Evolutionary conservation across 2,888 invertebrate species (phyloP).

Genomic region (Hypercompe scribonia): DNA sequence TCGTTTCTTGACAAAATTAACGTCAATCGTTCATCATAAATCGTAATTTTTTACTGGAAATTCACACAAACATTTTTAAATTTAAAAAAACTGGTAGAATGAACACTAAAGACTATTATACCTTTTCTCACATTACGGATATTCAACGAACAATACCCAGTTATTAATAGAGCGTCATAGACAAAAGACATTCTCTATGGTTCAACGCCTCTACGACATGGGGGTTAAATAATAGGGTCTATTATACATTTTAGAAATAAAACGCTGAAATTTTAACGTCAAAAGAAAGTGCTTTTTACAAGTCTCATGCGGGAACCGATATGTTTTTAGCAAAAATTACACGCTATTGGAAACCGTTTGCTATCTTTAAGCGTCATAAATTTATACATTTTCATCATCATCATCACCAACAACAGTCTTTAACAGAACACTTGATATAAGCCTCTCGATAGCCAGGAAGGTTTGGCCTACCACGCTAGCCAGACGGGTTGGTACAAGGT

Average conservation of each 20-base stretch:
- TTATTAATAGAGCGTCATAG: slow-evolving; percentile 56
- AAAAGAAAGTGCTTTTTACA: background rate
- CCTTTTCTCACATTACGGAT: slow-evolving; percentile 33
- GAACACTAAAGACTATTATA: slow-evolving; percentile 26
- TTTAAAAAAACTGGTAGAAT: slow-evolving; percentile 18
- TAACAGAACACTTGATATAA: too few species aligned
- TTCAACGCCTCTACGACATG: slow-evolving; percentile 57
- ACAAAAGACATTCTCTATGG: slow-evolving; percentile 57
- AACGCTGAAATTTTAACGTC: slow-evolving; percentile 20
- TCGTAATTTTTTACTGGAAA: slow-evolving; percentile 1
- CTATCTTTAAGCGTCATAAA: too few species aligned
- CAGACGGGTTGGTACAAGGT: too few species aligned
- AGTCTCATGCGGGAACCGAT: slow-evolving; percentile 17
- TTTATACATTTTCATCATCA: too few species aligned
- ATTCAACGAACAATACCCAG: slow-evolving; percentile 46
- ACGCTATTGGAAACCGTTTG: background rate
- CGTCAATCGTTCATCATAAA: slow-evolving; percentile 9
- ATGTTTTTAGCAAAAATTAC: slow-evolving; percentile 20
- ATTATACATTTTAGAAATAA: slow-evolving; percentile 39
- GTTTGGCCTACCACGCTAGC: too few species aligned
- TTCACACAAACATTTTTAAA: slow-evolving; percentile 9
- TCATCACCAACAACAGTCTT: too few species aligned
- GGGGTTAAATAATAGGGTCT: slow-evolving; percentile 49
- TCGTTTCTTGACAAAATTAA: background rate
- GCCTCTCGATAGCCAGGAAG: too few species aligned